Evolutionary conservation across 2,888 invertebrate species (phyloP), one percentile per base, ranked within the genome.

Genomic region (Ptychoptera contaminata): DNA sequence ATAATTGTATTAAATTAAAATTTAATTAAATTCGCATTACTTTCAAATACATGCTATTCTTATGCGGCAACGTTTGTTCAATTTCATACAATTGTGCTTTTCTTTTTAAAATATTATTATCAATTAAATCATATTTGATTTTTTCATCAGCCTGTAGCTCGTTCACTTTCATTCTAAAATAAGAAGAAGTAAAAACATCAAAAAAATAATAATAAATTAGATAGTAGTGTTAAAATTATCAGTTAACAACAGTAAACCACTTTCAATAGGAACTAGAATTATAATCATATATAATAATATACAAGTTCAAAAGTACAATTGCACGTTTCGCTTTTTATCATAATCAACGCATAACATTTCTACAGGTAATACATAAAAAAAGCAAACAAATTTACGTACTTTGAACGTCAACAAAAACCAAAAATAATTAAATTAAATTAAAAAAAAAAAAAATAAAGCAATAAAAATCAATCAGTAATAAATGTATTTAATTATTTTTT

Each of bases 51-150:
- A 80, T 71, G 59, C 94, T 92, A 68, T 92, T 86, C 61, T 83
- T 80, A 63, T 91, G 90, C 11, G 97, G 97, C 55, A 97, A 69
- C 15, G 85, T 83, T 58, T 93, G 86, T 62, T 94, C 92, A 57
- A 97, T 86, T 62, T 94, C 93, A 56, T 82, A 76, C 42, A 96
- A 69, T 63, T 88, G 85, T 34, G 82, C 82, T 65, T 85, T 82
- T 54, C 91, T 74, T 59, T 87, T 83, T 55, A 79, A 70, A 54
- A 93, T 78, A 58, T 84, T 82, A 56, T 80, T 82, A 54, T 82
- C 77, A 46, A 94, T 63, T 58, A 75, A 71, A 23, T 65, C 67
- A 40, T 76, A 57, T 53, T 75, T 70, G 36, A 72, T 73, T 58
- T 71, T 70, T 55, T 76, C 72, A 58, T 76, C 71, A 34, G 3